Percentiles rank a stretch among this genome's conserved stretches.
Conservation (phyloP, 2,888 invertebrate species). For the Drosophila paranaensis region DNA sequence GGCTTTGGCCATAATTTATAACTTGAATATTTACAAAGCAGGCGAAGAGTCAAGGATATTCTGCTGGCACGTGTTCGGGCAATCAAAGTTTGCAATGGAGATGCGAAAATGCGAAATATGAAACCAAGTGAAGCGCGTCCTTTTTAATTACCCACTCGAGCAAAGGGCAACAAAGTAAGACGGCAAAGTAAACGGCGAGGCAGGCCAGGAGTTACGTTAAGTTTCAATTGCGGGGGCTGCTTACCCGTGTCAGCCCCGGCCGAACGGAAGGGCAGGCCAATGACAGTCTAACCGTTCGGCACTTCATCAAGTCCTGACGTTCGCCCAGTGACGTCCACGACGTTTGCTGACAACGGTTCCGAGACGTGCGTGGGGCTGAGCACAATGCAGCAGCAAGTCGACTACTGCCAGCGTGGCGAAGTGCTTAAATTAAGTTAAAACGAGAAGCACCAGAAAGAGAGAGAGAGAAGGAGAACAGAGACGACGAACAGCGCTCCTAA, state of each 20-base stretch:
- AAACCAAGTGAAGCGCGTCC: conserved; percentile 46
- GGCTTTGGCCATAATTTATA: conserved; percentile 7
- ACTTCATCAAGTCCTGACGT: conserved; percentile 60
- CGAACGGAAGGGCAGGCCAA: conserved; percentile 10
- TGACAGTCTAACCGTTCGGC: conserved; percentile 52
- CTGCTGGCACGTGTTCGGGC: conserved; percentile 16
- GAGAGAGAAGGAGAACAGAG: not conserved
- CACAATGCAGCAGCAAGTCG: conserved; percentile 29
- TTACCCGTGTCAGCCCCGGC: conserved; percentile 46
- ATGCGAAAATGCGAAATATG: conserved; percentile 44
- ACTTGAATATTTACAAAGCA: conserved; percentile 13
- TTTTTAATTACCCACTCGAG: conserved; percentile 58
- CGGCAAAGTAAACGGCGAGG: conserved; percentile 30
- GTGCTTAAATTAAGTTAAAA: conserved; percentile 61
- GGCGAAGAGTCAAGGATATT: not conserved
- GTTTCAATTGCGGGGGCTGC: conserved; percentile 47
- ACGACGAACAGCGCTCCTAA: conserved; percentile 11
- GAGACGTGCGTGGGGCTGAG: conserved; percentile 13
- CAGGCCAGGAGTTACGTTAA: conserved; percentile 37
- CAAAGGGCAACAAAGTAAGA: conserved; percentile 49
- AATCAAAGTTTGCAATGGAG: conserved; percentile 34
- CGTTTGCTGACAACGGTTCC: conserved; percentile 50
- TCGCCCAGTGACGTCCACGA: conserved; percentile 40
- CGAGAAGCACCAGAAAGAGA: conserved; percentile 14
- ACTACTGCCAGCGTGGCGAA: conserved; percentile 25